Evolutionary conservation across 2,888 invertebrate genomes (phyloP), one percentile per base, ranked within the genome.

Genomic region (Hermodice carunculata): DNA sequence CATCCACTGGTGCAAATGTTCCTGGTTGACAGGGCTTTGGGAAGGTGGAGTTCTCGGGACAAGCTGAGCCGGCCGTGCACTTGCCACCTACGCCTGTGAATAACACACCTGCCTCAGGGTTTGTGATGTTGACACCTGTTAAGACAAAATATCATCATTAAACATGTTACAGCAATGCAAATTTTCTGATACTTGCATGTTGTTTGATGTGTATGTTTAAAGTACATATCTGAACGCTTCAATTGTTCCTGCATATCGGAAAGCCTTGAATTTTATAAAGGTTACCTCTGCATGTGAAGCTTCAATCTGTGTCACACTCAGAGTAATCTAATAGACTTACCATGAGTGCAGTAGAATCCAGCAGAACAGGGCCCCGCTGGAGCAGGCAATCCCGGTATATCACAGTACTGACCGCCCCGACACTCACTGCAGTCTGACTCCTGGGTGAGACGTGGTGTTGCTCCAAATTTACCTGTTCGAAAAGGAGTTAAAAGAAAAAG

Each of bases 1-100:
- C 77, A 4, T 42, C 60, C 14, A 73, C 64, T 1, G 80, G 78
- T 78, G 81, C 78, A 73, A 82, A 84, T 22, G 78, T 79, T n/a
- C 84, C 84, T 2, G 81, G 77, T 4, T 78, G 79, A 64, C 84
- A 84, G 3, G 83, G 82, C 44, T 71, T 67, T 0, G 79, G 76
- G 54, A 65, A 67, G 17, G 79, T 79, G 63, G 81, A 81, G 34
- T 81, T 81, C 53, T 76, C 75, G 14, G 80, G 79, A 71, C 84
- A 84, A 52, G 80, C 76, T 17, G 60, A 74, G 0, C 84, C 84
- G 26, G 79, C 72, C n/a, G 81, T 77, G 69, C 84, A 84, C 17
- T 64, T 59, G 31, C 77, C 81, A 19, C 83, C 83, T 4, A 67
- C 71, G 11, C 83, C 83, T 6, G 78, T 78, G 67, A 74, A 72